Conservation (phyloP, 2,113 vertebrate genomes). For the Urocynchramus pylzowi region DNA sequence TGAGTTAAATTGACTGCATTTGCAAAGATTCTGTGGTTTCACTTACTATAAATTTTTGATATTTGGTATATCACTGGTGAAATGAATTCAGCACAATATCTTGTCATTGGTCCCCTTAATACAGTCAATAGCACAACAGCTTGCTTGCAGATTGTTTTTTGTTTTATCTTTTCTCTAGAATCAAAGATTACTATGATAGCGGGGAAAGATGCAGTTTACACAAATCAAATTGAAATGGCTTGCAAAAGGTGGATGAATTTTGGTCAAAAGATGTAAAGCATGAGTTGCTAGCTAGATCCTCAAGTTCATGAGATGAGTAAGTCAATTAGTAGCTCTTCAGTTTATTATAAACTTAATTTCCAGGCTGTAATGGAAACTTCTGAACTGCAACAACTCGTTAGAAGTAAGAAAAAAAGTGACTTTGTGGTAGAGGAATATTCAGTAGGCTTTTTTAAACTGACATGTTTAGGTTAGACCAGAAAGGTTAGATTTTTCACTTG, state of each 20-base stretch:
- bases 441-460: not conserved
- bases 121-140: not conserved
- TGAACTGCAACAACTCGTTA: slow-evolving; percentile 67
- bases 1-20: slow-evolving; percentile 85
- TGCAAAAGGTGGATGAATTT: slow-evolving; percentile 50
- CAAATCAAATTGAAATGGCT: slow-evolving; percentile 46
- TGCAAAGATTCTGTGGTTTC: slow-evolving; percentile 84
- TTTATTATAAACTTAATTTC: slow-evolving; percentile 73
- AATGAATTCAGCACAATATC: slow-evolving; percentile 46
- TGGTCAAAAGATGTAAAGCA: slow-evolving; percentile 19
- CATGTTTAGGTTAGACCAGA: slow-evolving; percentile 14
- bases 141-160: slow-evolving; percentile 15
- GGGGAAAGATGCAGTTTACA: slow-evolving; percentile 21
- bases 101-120: slow-evolving; percentile 53
- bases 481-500: not conserved
- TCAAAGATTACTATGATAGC: slow-evolving; percentile 58
- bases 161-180: slow-evolving; percentile 25
- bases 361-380: slow-evolving; percentile 66
- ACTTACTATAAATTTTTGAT: slow-evolving; percentile 84
- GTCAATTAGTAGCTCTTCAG: slow-evolving; percentile 64
- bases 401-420: slow-evolving; percentile 45
- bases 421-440: slow-evolving; percentile 39
- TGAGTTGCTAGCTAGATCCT: slow-evolving; percentile 29
- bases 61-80: slow-evolving; percentile 40
- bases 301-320: slow-evolving; percentile 48